Evolutionary conservation across 1,140 invertebrate species (phyloP), one percentile per base, ranked within the genome.

Genomic region (Hestina assimilis): DNA sequence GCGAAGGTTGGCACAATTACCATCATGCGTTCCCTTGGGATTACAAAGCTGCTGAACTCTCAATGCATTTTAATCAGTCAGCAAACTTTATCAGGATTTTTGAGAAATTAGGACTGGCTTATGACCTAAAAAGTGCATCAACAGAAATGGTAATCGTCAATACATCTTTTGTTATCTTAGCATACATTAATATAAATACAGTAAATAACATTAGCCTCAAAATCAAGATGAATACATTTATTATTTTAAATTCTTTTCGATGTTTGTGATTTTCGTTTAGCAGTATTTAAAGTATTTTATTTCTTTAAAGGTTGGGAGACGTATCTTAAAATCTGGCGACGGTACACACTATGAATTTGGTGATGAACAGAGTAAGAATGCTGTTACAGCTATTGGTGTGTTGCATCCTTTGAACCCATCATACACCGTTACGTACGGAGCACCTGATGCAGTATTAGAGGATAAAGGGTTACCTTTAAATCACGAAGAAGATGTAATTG

Each of bases 1-100:
- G 92, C 1, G 92, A 93, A 87, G 94, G 94, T 1, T 95, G 93
- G 91, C 94, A 95, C 78, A 95, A 96, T 79, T 96, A 95, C 79
- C 95, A 96, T 69, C 94, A 96, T 70, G 90, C 92, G 0, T 95
- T 95, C 79, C 94, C 94, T 0, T 93, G 92, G 85, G 94, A 95
- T 81, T 93, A 93, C 66, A 86, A 90, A 38, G 91, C 92, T 1
- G 91, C 92, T 17, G 94, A 95, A 66, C 86, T 78, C 23, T 89
- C 73, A 14, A 80, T 63, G 42, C 75, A 72, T 4, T 88, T 89
- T 45, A 91, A 91, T 61, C 21, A 74, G 7, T 88, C 90, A 0
- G 87, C 90, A 0, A 73, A 59, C 9, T 38, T 91, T n/a, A 91
- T 92, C 0, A 80, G 89, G 55, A 70, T 80, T 38, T 83, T 89